Percentiles rank a stretch among this genome's conserved stretches.
These are phyloP conservation scores for Epirrhoe tristata DNA, from an alignment of 2,888 invertebrate species.

Conservation along the genomic window DNA sequence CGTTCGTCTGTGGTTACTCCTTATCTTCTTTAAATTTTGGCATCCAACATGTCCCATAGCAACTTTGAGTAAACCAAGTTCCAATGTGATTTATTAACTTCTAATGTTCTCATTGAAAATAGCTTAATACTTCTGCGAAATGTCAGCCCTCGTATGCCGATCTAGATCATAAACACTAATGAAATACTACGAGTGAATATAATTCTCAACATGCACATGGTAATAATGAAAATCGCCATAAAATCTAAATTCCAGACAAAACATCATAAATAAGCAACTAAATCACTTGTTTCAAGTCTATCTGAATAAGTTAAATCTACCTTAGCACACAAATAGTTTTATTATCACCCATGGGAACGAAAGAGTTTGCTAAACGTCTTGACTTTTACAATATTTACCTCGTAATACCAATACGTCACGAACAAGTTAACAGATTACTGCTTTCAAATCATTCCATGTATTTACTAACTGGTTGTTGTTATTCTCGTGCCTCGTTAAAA, in stretches of 20 bases:
- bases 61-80: not conserved
- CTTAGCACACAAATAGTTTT: slow-evolving; percentile 20
- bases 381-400: slow-evolving; percentile 11
- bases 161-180: slow-evolving; percentile 4
- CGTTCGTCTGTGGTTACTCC: too few species aligned
- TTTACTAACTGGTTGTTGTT: slow-evolving; percentile 36
- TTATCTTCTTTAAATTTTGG: slow-evolving; percentile 14
- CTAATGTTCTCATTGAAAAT: slow-evolving; percentile 27
- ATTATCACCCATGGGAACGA: slow-evolving; percentile 26
- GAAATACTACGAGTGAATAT: not conserved
- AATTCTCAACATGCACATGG: slow-evolving; percentile 9
- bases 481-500: slow-evolving; percentile 46
- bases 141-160: slow-evolving; percentile 51
- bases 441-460: slow-evolving; percentile 35
- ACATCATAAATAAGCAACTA: slow-evolving; percentile 24
- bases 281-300: slow-evolving; percentile 21
- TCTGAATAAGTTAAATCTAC: slow-evolving; percentile 20
- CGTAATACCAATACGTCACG: slow-evolving; percentile 19
- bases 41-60: not conserved
- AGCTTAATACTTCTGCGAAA: slow-evolving; percentile 47
- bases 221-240: slow-evolving; percentile 20
- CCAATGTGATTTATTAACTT: not conserved
- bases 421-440: slow-evolving; percentile 29
- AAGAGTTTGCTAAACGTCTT: slow-evolving; percentile 12
- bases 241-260: slow-evolving; percentile 22